These are phyloP conservation scores for Tinea semifulvella DNA, from an alignment of 2,888 invertebrate species.

Conservation along the genomic window DNA sequence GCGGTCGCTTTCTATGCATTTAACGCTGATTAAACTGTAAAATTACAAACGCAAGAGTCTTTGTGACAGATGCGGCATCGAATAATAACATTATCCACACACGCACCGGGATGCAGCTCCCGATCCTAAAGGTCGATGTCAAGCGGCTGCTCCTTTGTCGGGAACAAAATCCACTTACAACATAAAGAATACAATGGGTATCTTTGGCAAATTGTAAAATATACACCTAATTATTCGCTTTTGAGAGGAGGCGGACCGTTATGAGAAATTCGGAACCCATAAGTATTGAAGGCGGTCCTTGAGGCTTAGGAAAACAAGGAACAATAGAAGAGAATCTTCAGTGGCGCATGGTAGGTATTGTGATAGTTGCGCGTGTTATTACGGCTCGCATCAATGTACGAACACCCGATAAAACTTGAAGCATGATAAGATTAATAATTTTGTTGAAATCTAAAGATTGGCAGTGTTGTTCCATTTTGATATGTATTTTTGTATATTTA, in stretches of 20 bases:
- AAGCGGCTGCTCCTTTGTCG: conserved; percentile 49
- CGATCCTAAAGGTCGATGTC: conserved; percentile 41
- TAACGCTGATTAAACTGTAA: conserved; percentile 68
- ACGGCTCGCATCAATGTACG: too few species aligned
- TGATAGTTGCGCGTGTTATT: conserved; percentile 28
- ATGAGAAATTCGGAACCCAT: conserved; percentile 35
- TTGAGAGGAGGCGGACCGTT: conserved; percentile 49
- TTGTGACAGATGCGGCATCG: conserved; percentile 62
- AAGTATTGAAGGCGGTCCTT: conserved; percentile 44
- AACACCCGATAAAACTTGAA: too few species aligned
- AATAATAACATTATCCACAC: conserved; percentile 62
- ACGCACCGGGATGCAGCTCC: conserved; percentile 28
- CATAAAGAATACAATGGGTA: conserved; percentile 51
- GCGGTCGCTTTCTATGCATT: conserved; percentile 58
- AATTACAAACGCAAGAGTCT: conserved; percentile 58
- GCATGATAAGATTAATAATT: too few species aligned
- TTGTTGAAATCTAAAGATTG: too few species aligned
- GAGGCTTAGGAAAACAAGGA: conserved; percentile 59
- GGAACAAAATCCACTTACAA: conserved; percentile 54
- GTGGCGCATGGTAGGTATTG: conserved; percentile 26
- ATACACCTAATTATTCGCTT: conserved; percentile 61
- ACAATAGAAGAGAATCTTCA: conserved; percentile 29
- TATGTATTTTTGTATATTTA: too few species aligned
- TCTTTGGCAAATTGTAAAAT: conserved; percentile 65
- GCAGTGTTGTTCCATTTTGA: too few species aligned